Evolutionary conservation across 2,797 vertebrate genomes (phyloP).

Genomic region (Graptemys geographica): DNA sequence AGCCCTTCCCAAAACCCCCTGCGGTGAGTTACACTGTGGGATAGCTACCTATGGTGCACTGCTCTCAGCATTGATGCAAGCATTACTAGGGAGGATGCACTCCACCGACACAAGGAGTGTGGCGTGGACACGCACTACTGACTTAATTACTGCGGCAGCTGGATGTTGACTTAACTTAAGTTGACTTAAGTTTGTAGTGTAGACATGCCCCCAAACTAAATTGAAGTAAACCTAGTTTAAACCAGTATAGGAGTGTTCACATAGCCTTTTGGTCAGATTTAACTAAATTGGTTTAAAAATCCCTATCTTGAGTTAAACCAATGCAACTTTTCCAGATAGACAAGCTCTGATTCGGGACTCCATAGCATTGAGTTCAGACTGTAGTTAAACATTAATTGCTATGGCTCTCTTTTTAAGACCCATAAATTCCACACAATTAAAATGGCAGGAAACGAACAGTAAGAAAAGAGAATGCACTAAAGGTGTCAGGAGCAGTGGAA

Average conservation of each 20-base stretch:
- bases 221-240: background rate
- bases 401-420: fast-evolving
- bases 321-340: background rate
- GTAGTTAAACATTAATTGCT: background rate
- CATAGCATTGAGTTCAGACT: background rate
- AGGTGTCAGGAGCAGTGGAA: background rate
- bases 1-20: too few relatives aligned
- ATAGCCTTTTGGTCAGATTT: background rate
- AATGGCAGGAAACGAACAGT: background rate
- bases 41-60: too few relatives aligned
- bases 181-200: too few relatives aligned
- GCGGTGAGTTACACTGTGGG: too few relatives aligned
- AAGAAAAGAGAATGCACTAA: background rate
- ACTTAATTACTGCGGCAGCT: too few relatives aligned
- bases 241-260: background rate
- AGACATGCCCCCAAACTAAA: background rate
- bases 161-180: too few relatives aligned
- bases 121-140: too few relatives aligned
- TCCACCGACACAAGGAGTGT: too few relatives aligned
- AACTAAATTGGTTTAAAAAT: background rate
- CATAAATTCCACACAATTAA: background rate
- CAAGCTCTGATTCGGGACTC: background rate
- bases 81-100: too few relatives aligned
- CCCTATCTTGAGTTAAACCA: background rate
- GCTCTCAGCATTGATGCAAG: too few relatives aligned